phyloP scores from a whole-genome alignment of 2,888 invertebrate genomes.

The Aspidapion aeneum region DNA sequence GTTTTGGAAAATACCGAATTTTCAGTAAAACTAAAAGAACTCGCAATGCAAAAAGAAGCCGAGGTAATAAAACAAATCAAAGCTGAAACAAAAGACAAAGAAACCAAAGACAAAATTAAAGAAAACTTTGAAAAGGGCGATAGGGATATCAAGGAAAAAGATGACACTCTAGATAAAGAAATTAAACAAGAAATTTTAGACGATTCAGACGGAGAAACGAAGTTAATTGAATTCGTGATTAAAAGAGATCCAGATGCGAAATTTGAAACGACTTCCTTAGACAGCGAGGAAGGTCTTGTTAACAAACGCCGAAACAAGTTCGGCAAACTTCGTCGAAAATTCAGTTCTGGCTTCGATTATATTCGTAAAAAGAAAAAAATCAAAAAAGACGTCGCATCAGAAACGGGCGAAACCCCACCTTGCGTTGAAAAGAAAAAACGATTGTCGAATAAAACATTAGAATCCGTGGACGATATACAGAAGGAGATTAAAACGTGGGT shows the following conservation, averaged over 20 bases:
- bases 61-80: constrained; percentile 40
- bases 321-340: constrained; percentile 67
- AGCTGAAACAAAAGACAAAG: constrained; percentile 10
- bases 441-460: constrained; percentile 54
- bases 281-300: constrained; percentile 40
- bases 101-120: constrained; percentile 13
- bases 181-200: constrained; percentile 37
- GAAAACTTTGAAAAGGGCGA: constrained; percentile 21
- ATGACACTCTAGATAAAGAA: constrained; percentile 32
- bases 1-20: constrained; percentile 18
- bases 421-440: constrained; percentile 33
- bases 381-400: constrained; percentile 50
- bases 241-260: constrained; percentile 43
- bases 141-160: constrained; percentile 34
- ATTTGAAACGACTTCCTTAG: constrained; percentile 43
- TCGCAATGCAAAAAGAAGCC: constrained; percentile 37
- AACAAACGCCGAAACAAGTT: constrained; percentile 52
- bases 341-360: constrained; percentile 84
- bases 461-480: constrained; percentile 73
- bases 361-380: constrained; percentile 83
- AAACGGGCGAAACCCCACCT: constrained; percentile 19
- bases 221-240: constrained; percentile 32
- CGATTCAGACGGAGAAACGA: constrained; percentile 36
- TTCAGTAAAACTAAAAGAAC: constrained; percentile 33
- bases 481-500: constrained; percentile 88